phyloP scores from a whole-genome alignment of 2,113 vertebrate species.

The Myiozetetes cayanensis region DNA sequence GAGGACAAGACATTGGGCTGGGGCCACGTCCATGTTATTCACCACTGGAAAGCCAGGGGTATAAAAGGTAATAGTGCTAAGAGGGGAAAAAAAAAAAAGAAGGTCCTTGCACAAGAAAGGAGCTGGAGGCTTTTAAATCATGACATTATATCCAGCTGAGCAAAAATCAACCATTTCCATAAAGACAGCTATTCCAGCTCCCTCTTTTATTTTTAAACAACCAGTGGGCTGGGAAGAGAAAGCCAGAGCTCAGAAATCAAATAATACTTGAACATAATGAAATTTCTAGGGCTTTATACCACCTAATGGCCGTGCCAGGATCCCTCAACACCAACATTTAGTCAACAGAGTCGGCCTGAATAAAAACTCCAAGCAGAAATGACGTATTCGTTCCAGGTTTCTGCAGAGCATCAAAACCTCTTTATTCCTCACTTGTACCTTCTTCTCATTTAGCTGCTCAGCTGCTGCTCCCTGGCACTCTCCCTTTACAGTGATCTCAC shows the following conservation, averaged over 20 bases:
- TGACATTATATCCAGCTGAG: not conserved
- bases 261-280: not conserved
- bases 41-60: not conserved
- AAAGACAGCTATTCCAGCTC: not conserved
- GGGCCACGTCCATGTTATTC: not conserved
- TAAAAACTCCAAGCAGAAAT: not conserved
- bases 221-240: not conserved
- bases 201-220: not conserved
- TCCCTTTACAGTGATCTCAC: not conserved
- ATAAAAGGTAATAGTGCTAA: not conserved
- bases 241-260: conserved; percentile 1
- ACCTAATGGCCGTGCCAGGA: not conserved
- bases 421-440: not conserved
- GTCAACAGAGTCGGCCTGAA: not conserved
- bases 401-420: not conserved
- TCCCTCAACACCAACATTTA: not conserved
- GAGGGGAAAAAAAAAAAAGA: not conserved
- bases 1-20: not conserved
- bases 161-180: not conserved
- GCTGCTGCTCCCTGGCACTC: not conserved
- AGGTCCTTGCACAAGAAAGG: not conserved
- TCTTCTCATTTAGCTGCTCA: not conserved
- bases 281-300: not conserved
- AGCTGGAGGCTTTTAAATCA: not conserved
- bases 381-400: not conserved